Percentiles rank a stretch among this genome's conserved stretches.
These are phyloP conservation scores for Herpailurus yagouaroundi DNA, from an alignment of 2,113 vertebrate species.

Conservation along the genomic window DNA sequence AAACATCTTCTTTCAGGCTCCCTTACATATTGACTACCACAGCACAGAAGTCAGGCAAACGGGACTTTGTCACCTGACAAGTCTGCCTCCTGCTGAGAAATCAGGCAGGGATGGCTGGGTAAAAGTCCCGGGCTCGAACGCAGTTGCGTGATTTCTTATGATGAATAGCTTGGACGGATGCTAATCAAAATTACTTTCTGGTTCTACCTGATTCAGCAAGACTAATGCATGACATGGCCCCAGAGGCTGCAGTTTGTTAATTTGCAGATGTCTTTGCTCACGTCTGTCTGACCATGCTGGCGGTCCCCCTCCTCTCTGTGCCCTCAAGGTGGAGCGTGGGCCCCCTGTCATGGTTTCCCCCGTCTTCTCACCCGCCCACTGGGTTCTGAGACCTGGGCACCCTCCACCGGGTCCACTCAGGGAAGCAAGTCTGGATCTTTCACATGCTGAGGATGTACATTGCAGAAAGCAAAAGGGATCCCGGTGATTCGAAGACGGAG, in stretches of 20 bases:
- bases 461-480: constrained; percentile 80
- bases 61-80: constrained; percentile 52
- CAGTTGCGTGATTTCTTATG: constrained; percentile 79
- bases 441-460: constrained; percentile 81
- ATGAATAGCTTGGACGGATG: constrained; percentile 82
- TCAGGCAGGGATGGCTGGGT: constrained; percentile 68
- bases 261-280: constrained; percentile 80
- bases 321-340: constrained; percentile 43
- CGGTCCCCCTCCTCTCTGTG: not conserved
- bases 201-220: constrained; percentile 83
- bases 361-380: constrained; percentile 71
- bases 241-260: constrained; percentile 83
- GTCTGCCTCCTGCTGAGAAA: constrained; percentile 77
- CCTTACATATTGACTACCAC: constrained; percentile 47
- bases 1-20: constrained; percentile 23
- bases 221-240: constrained; percentile 81
- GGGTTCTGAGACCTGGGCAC: constrained; percentile 45
- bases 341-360: constrained; percentile 27
- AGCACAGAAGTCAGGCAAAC: constrained; percentile 68
- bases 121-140: constrained; percentile 73
- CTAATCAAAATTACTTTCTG: constrained; percentile 82
- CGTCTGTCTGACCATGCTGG: constrained; percentile 53
- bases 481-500: constrained; percentile 79
- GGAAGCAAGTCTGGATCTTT: not conserved
- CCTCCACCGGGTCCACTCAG: constrained; percentile 48